Conservation (phyloP, 1,140 invertebrate genomes). For the Homalodisca vitripennis region DNA sequence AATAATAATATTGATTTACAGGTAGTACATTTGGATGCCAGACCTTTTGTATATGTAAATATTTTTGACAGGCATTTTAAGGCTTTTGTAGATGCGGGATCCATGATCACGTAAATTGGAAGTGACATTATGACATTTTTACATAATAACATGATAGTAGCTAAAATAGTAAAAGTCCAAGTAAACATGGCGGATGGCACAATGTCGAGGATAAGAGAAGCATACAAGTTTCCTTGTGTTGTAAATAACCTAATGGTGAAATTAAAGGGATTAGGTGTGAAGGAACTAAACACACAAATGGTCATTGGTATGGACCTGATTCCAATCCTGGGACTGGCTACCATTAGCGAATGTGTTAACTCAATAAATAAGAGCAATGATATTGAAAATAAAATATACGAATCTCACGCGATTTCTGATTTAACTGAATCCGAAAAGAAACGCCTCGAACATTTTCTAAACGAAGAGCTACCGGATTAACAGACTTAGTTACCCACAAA, state of each 20-base stretch:
- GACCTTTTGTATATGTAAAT: background rate
- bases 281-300: background rate
- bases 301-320: background rate
- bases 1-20: background rate
- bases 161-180: background rate
- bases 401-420: background rate
- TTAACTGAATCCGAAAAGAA: background rate
- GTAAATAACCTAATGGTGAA: background rate
- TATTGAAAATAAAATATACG: background rate
- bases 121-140: background rate
- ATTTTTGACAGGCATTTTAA: background rate
- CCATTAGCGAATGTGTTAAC: background rate
- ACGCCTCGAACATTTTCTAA: background rate
- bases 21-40: background rate
- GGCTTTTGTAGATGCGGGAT: background rate
- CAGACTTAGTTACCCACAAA: background rate
- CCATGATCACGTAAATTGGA: background rate
- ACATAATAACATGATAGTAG: background rate
- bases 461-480: background rate
- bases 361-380: background rate
- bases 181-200: background rate
- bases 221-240: background rate
- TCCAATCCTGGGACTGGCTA: background rate
- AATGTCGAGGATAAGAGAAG: background rate
- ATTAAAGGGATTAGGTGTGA: background rate